These are phyloP conservation scores for Ibycter americanus DNA, from an alignment of 2,797 vertebrate genomes.

Conservation along the genomic window DNA sequence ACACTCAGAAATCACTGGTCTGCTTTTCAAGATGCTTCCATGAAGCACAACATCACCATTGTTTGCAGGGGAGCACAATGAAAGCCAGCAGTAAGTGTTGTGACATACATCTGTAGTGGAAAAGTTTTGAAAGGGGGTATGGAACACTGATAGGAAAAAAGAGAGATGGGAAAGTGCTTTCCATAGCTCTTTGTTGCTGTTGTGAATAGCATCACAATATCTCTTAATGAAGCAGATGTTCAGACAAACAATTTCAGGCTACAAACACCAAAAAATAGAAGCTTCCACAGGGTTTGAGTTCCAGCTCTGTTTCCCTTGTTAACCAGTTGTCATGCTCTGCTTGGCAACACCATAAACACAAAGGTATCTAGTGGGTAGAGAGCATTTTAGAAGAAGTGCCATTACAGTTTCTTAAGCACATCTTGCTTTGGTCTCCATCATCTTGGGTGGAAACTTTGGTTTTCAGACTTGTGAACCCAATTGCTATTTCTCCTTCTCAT, in stretches of 20 bases:
- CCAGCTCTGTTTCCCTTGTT: neutral
- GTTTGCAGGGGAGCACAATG: neutral
- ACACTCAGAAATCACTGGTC: neutral
- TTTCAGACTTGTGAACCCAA: neutral
- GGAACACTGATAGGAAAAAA: neutral
- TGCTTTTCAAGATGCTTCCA: neutral
- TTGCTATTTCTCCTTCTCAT: neutral
- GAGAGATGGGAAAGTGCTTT: neutral
- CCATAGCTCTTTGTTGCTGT: constrained; percentile 34
- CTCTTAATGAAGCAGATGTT: constrained; percentile 66
- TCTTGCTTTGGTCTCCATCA: neutral
- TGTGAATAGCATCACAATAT: constrained; percentile 36
- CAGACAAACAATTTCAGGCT: constrained; percentile 34
- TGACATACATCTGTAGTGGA: neutral
- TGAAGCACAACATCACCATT: neutral
- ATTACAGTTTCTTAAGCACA: neutral
- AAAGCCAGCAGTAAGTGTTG: neutral
- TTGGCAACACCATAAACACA: neutral
- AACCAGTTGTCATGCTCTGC: neutral
- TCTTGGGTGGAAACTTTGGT: neutral
- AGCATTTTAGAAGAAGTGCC: neutral
- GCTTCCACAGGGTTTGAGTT: neutral
- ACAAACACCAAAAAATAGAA: neutral
- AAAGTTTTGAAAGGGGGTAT: neutral
- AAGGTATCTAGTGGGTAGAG: neutral